Base-by-base conservation (phyloP, 2,888 invertebrate species). In the Physocephala rufipes region DNA sequence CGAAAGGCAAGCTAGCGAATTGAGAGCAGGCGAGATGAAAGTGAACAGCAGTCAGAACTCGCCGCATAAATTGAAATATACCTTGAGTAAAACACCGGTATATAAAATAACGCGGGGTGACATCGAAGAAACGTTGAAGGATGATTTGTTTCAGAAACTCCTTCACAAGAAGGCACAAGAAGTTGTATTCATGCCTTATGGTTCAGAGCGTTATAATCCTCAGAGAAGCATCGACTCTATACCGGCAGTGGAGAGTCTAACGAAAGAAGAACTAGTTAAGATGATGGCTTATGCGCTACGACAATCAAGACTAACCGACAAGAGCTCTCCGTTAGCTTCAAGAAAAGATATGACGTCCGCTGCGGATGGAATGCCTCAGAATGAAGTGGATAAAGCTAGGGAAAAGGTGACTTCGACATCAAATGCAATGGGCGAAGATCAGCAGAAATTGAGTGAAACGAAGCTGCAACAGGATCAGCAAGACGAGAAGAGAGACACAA, bases 61-160 rank as follows among this genome's bases (percentile, higher is more conserved):
- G 2, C 66, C 76, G 7, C 68, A 77, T 9, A 78, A 77, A 65
- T 45, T 80, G n/a, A 73, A 70, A 2, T 78, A 81, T 66, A 78
- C 80, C 0, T 73, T 82, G 4, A 79, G 78, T 65, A 80, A 78
- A 1, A 81, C 82, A 0, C 84, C 83, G 0, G 76, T 83, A 0
- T 79, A 83, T 62, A 83, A 84, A 70, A 82, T 82, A 64, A 85
- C 84, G 0, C 78, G 80, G 4, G 76, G 79, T 0, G 83, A 84
- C 45, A 81, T 84, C 64, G 84, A 85, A 70, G 79, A 78, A 2
- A 80, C 82, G 0, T 69, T 84, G 7, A 81, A 79, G 4, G 84
- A 83, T 55, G 83, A 84, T 55, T 79, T 80, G 19, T 81, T 85
- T 2, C 80, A 77, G 1, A 80, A 79, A 16, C 70, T 84, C 70